phyloP scores from a whole-genome alignment of 2,888 invertebrate species.

The Cerastis leucographa region DNA sequence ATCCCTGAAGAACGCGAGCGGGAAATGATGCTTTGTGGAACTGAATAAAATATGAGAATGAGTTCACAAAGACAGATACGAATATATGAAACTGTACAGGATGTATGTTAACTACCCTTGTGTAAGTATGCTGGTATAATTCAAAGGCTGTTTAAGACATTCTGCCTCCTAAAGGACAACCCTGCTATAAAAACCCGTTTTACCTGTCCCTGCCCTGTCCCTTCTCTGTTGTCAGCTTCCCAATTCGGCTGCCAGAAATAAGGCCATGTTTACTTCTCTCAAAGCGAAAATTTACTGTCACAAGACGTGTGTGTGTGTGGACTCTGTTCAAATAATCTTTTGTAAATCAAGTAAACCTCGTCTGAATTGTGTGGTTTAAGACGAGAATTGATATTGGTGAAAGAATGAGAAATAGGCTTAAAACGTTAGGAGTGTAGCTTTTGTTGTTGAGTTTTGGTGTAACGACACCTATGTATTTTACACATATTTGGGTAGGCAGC shows the following conservation, averaged over 20 bases:
- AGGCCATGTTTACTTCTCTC: slow-evolving; percentile 41
- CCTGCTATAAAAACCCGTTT: slow-evolving; percentile 25
- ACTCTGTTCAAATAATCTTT: slow-evolving; percentile 52
- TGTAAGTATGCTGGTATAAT: slow-evolving; percentile 7
- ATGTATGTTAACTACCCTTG: neutral
- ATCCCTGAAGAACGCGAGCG: slow-evolving; percentile 43
- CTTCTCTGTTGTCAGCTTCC: neutral
- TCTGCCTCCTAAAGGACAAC: neutral
- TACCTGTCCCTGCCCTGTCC: slow-evolving; percentile 5
- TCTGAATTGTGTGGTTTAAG: slow-evolving; percentile 16
- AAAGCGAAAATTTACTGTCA: slow-evolving; percentile 47
- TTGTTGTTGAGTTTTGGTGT: neutral
- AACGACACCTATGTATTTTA: neutral
- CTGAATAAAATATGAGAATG: slow-evolving; percentile 56
- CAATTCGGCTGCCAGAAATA: slow-evolving; percentile 43
- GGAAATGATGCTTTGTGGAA: slow-evolving; percentile 32
- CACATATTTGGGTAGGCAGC: neutral
- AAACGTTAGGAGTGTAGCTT: neutral
- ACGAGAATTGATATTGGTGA: slow-evolving; percentile 20
- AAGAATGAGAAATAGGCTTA: neutral
- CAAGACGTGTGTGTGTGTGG: slow-evolving; percentile 26
- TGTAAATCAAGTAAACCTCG: slow-evolving; percentile 50
- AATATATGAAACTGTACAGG: slow-evolving; percentile 4
- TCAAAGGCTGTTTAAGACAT: neutral
- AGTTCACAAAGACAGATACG: slow-evolving; percentile 30